Evolutionary conservation across 1,140 invertebrate species (phyloP), one percentile per base, ranked within the genome.

Genomic region (Phthorimaea operculella): DNA sequence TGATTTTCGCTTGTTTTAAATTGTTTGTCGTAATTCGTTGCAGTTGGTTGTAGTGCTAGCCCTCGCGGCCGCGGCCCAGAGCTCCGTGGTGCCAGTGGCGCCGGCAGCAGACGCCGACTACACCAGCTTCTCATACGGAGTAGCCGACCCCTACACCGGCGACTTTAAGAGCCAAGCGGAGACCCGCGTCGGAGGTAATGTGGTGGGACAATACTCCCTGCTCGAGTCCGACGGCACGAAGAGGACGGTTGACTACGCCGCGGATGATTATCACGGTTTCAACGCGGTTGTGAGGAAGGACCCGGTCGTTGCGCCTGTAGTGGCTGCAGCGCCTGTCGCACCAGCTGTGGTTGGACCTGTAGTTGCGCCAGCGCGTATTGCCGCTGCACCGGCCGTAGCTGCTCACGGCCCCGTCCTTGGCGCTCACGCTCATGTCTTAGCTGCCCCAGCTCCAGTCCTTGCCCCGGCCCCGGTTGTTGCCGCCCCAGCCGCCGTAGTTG

Each of bases 91-190:
- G 47, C 64, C 61, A 9, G 56, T 61, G 10, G 5, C 16, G 17
- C 62, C 62, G 42, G 57, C 51, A 59, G 54, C 62, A 58, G 70
- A 68, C 59, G 59, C 60, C 54, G 64, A 76, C 62, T 59, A 54
- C 51, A 59, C 61, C 49, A 74, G 68, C 64, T 74, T 76, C 60
- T 48, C 70, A 1, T 74, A 74, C 66, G 63, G 67, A 49, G 71
- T 76, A 0, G 69, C 74, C n/a, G 71, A 76, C 60, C 71, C 71
- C 55, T 64, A 66, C 57, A 76, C 71, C 15, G 72, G 71, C 15
- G 74, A 76, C 63, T 74, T 58, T 65, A 76, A 76, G 59, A 76
- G 68, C 62, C 74, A 76, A 47, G 56, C 60, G 0, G 71, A 76
- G 61, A 66, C 63, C 39, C 67, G 71, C 49, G 52, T 59, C 3